phyloP scores from a whole-genome alignment of 1,140 invertebrate species.

The Gryon sp. region DNA sequence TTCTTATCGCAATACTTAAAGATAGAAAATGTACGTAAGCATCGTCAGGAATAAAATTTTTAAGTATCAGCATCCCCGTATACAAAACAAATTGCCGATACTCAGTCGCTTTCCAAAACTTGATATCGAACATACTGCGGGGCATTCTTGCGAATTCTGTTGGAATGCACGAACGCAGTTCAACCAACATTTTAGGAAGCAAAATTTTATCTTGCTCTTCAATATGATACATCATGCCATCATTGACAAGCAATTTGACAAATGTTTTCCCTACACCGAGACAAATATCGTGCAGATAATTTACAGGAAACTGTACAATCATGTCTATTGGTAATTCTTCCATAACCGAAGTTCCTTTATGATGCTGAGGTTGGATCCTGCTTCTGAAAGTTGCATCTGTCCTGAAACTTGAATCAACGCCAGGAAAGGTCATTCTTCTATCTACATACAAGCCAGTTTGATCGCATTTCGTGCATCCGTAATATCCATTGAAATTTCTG shows the following conservation, averaged over 20 bases:
- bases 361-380: neutral
- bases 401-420: neutral
- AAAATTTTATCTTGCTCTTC: neutral
- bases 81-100: neutral
- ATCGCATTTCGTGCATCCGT: no score
- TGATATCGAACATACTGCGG: constrained; percentile 1
- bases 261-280: neutral
- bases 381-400: constrained; percentile 1
- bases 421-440: no score
- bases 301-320: neutral
- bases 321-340: neutral
- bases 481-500: no score
- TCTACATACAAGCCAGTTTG: no score
- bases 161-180: neutral
- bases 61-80: neutral
- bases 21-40: constrained; percentile 1
- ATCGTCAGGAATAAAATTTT: neutral
- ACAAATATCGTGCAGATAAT: neutral
- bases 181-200: neutral
- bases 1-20: neutral
- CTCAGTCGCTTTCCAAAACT: neutral
- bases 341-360: neutral
- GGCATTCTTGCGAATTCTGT: neutral
- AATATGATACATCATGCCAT: neutral
- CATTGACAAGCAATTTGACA: neutral